Percentiles rank a stretch among this genome's conserved stretches.
Conservation (phyloP, 2,888 invertebrate genomes). For the Dermolepida albohirtum region DNA sequence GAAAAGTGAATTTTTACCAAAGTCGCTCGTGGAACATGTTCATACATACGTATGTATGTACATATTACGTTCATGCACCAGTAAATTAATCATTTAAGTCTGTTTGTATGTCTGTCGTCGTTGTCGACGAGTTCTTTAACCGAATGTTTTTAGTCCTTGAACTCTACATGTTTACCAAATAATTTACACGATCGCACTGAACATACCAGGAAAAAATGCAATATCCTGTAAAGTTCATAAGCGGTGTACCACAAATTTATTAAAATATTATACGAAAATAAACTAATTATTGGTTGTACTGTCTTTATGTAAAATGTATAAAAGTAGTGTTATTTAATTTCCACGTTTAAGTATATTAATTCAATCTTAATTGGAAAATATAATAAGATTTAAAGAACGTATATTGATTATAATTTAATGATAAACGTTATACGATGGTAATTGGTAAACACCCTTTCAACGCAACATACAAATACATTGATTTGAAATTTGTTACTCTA, state of each 20-base stretch:
- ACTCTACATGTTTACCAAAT: conserved; percentile 43
- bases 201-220: conserved; percentile 21
- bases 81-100: conserved; percentile 43
- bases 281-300: not conserved
- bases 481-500: too few relatives aligned
- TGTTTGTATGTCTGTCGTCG: conserved; percentile 43
- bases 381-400: too few relatives aligned
- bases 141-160: conserved; percentile 45
- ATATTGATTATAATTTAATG: too few relatives aligned
- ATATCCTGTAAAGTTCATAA: conserved; percentile 18
- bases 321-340: too few relatives aligned
- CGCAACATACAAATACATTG: too few relatives aligned
- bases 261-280: not conserved
- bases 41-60: conserved; percentile 12
- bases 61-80: conserved; percentile 37
- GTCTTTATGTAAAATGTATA: not conserved
- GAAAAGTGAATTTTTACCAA: conserved; percentile 31
- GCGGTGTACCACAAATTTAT: not conserved
- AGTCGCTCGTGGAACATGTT: conserved; percentile 6
- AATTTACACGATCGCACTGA: conserved; percentile 30
- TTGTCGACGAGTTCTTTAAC: conserved; percentile 43
- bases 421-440: too few relatives aligned
- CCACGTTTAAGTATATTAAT: too few relatives aligned
- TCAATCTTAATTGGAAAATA: too few relatives aligned
- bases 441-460: too few relatives aligned